Conservation (phyloP, 2,113 vertebrate genomes). For the Myiozetetes cayanensis region DNA sequence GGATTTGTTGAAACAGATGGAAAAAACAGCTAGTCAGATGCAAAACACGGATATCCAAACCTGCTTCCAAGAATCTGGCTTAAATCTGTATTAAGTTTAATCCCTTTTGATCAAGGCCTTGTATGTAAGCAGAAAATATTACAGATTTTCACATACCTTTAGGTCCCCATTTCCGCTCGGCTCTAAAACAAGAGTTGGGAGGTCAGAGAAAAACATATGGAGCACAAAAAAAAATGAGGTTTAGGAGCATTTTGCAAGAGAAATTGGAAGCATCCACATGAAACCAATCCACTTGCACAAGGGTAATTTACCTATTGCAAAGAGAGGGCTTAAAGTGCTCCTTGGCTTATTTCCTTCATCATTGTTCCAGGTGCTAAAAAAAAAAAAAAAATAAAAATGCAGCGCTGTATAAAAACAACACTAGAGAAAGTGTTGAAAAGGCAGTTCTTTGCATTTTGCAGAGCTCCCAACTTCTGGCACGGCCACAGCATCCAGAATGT, state of each 20-base stretch:
- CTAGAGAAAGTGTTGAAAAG: not conserved
- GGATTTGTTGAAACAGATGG: slow-evolving; percentile 44
- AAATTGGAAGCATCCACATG: not conserved
- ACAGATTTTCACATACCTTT: not conserved
- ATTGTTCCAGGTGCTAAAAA: not conserved
- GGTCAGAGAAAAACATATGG: not conserved
- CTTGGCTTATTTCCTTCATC: not conserved
- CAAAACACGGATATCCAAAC: not conserved
- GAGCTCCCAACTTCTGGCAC: not conserved
- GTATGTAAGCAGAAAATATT: slow-evolving; percentile 5
- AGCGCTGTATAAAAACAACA: not conserved
- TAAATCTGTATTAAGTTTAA: slow-evolving; percentile 16
- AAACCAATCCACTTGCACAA: not conserved
- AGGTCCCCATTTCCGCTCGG: not conserved
- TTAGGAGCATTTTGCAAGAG: not conserved
- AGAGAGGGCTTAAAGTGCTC: not conserved
- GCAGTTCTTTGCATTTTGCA: not conserved
- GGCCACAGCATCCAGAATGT: not conserved
- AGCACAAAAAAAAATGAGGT: not conserved
- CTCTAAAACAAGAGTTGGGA: not conserved
- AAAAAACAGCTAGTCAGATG: not conserved
- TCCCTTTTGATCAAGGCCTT: slow-evolving; percentile 37
- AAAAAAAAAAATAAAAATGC: not conserved
- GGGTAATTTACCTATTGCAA: not conserved
- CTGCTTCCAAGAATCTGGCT: slow-evolving; percentile 17